These are phyloP conservation scores for Apomyelois bistriatella DNA, from an alignment of 2,888 invertebrate genomes.

Conservation along the genomic window DNA sequence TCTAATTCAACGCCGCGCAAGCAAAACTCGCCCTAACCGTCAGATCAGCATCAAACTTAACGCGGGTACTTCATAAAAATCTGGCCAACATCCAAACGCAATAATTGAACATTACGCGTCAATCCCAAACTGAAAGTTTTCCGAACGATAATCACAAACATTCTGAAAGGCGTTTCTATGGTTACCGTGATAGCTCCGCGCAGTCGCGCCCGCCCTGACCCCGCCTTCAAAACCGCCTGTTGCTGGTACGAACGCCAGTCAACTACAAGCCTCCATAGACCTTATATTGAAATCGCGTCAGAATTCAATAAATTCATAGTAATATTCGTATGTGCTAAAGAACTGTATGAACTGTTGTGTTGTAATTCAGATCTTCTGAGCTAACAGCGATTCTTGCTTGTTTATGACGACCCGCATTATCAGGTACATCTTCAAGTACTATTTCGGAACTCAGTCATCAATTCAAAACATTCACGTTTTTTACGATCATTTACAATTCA, in stretches of 20 bases:
- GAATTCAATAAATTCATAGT: constrained; percentile 17
- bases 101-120: constrained; percentile 52
- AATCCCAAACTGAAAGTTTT: constrained; percentile 53
- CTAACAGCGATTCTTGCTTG: constrained; percentile 48
- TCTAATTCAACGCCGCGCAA: too few species aligned
- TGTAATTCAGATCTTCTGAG: constrained; percentile 36
- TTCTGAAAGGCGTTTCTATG: constrained; percentile 68
- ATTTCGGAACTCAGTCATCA: neutral
- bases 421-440: constrained; percentile 43
- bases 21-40: too few species aligned
- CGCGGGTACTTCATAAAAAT: neutral
- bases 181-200: constrained; percentile 58
- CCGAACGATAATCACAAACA: constrained; percentile 67
- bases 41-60: constrained; percentile 2
- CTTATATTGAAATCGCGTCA: constrained; percentile 43
- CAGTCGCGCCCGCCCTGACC: constrained; percentile 54
- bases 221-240: constrained; percentile 72
- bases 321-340: constrained; percentile 5
- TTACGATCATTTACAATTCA: too few species aligned
- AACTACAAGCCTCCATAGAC: constrained; percentile 43
- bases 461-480: neutral
- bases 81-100: constrained; percentile 35
- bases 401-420: constrained; percentile 55
- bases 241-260: constrained; percentile 70
- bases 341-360: constrained; percentile 37